Evolutionary conservation across 2,888 invertebrate species (phyloP).

Genomic region (Drosophila colorata): DNA sequence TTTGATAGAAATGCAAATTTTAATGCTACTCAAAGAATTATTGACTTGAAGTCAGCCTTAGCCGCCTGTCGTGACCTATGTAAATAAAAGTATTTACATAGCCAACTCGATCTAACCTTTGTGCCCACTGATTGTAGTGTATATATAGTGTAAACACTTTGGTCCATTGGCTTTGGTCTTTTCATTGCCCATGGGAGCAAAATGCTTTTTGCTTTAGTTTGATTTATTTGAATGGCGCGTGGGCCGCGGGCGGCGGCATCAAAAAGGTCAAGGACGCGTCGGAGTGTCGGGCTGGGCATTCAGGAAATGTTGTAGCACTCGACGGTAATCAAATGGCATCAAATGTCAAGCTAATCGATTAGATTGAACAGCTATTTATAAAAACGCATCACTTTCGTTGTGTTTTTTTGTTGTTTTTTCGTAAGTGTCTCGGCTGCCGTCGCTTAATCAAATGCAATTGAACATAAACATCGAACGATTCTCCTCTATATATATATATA

Average conservation of each 20-base stretch:
- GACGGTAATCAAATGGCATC: conserved; percentile 56
- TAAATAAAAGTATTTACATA: not conserved
- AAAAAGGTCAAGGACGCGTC: conserved; percentile 53
- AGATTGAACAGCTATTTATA: conserved; percentile 56
- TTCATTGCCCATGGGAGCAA: conserved; percentile 21
- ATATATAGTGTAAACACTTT: conserved; percentile 26
- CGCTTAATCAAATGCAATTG: conserved; percentile 55
- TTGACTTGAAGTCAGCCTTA: not conserved
- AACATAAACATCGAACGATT: conserved; percentile 45
- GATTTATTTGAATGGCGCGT: conserved; percentile 53
- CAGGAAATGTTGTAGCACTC: conserved; percentile 53
- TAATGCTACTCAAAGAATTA: not conserved
- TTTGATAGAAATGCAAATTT: not conserved
- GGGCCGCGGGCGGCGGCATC: conserved; percentile 24
- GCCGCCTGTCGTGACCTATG: not conserved
- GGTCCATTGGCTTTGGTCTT: conserved; percentile 20
- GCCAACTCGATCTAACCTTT: not conserved
- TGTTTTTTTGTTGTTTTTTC: conserved; percentile 3
- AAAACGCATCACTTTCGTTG: conserved; percentile 28
- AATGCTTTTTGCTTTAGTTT: conserved; percentile 23
- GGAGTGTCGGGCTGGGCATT: conserved; percentile 37
- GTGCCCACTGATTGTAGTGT: conserved; percentile 15
- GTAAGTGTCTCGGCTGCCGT: conserved; percentile 17
- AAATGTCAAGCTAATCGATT: conserved; percentile 67
- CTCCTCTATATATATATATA: conserved; percentile 4